These are phyloP conservation scores for Melanotaenia parkinsoni DNA, from an alignment of 2,797 vertebrate genomes.

Conservation along the genomic window DNA sequence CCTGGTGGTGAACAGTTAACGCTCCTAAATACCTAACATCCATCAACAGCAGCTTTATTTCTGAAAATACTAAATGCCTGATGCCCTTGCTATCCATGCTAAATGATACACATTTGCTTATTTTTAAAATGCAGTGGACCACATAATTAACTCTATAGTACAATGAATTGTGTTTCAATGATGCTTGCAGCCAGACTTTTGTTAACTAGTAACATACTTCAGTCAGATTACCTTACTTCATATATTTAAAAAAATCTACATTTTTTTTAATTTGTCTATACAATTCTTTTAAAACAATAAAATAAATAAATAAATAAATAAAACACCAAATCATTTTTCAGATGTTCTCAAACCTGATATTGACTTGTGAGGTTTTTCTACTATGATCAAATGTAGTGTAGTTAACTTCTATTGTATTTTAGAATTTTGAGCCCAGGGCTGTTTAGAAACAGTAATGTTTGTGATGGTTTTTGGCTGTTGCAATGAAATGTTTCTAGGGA, in stretches of 20 bases:
- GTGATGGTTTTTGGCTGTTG: background rate
- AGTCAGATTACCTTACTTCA: background rate
- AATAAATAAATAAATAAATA: background rate
- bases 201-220: slow-evolving; percentile 50
- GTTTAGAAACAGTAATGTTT: background rate
- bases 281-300: slow-evolving; percentile 10
- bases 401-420: background rate
- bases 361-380: too few species aligned
- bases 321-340: too few species aligned
- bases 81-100: slow-evolving; percentile 71
- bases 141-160: slow-evolving; percentile 73
- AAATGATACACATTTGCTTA: slow-evolving; percentile 73
- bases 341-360: too few species aligned
- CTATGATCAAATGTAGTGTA: too few species aligned
- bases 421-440: background rate
- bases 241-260: too few species aligned
- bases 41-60: slow-evolving; percentile 43
- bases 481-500: background rate
- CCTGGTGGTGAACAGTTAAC: slow-evolving; percentile 59
- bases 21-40: slow-evolving; percentile 44
- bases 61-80: slow-evolving; percentile 55
- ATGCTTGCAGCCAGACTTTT: slow-evolving; percentile 69
- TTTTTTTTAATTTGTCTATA: slow-evolving; percentile 30
- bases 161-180: slow-evolving; percentile 67
- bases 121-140: slow-evolving; percentile 72